Evolutionary conservation across 2,888 invertebrate genomes (phyloP), one percentile per base, ranked within the genome.

Genomic region (Metacarcinus magister): DNA sequence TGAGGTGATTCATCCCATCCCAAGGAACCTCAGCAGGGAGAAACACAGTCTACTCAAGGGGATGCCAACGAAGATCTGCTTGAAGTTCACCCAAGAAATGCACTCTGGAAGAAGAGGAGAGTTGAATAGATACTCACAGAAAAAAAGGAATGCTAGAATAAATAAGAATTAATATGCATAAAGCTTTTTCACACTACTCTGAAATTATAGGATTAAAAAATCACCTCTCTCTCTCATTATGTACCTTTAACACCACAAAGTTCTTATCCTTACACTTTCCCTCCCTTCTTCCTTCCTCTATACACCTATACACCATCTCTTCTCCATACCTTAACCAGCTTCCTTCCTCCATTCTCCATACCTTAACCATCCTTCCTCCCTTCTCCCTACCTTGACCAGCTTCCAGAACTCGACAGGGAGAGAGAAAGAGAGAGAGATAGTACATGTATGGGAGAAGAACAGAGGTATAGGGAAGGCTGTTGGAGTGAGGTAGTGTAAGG

Each of bases 1-100:
- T 98, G 98, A 13, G 98, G 98, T 32, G 98, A 98, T 44, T 98
- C 98, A 93, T 98, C 98, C 97, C 98, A 98, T n/a, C 13, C 98
- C 98, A 82, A 98, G 98, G 98, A 98, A 98, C 97, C 98, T 97
- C 98, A 98, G 98, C 95, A 98, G 97, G 96, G 98, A 98, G 97
- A 98, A 98, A 97, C 98, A 98, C 67, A 98, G 97, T 97, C 98
- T 98, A 19, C 98, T 98, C 95, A 98, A 97, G 10, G 98, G 98
- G 90, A 98, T 97, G 39, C 98, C 98, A 67, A 99, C 98, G 89
- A 98, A 98, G 43, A 98, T 97, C 98, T 99, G 98, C 97, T 99
- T 99, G 97, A 98, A 98, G 48, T 98, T 97, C 44, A 98, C 98
- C 97, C 98, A 98, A 97, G 98, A 98, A 95, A 99, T 98, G 48